These are phyloP conservation scores for Vultur gryphus DNA, from an alignment of 2,797 vertebrate species.

Conservation along the genomic window DNA sequence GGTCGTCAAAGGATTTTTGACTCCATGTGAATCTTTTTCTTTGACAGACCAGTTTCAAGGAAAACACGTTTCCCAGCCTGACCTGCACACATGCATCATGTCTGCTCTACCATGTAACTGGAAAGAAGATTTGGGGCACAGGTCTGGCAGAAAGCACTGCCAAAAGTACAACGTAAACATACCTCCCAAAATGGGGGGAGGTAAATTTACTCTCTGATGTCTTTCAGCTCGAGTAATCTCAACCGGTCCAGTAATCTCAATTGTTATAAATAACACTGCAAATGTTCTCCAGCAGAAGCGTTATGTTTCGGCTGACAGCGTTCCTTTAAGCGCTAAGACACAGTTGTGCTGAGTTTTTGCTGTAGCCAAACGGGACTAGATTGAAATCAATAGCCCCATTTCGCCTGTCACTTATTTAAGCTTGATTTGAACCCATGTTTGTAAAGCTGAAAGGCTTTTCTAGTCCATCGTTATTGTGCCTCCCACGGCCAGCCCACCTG, in stretches of 20 bases:
- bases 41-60: not conserved
- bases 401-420: slow-evolving; percentile 52
- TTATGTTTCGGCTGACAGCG: not conserved
- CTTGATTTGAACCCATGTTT: slow-evolving; percentile 39
- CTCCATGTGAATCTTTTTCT: not conserved
- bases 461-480: not conserved
- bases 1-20: not conserved
- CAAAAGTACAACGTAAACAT: not conserved
- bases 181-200: not conserved
- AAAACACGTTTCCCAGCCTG: not conserved
- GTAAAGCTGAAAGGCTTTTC: slow-evolving; percentile 31
- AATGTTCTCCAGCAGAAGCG: not conserved
- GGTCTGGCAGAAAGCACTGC: not conserved
- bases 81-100: fast-evolving
- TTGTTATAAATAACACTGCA: not conserved
- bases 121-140: not conserved
- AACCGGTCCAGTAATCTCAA: not conserved
- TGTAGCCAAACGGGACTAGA: slow-evolving; percentile 22
- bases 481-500: not conserved
- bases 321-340: not conserved
- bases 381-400: slow-evolving; percentile 60
- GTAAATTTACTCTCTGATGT: not conserved
- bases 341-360: not conserved
- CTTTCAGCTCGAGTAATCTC: not conserved
- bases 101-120: not conserved